Percentiles rank a stretch among this genome's conserved stretches.
Conservation (phyloP, 2,888 invertebrate species). For the Limnephilus marmoratus region DNA sequence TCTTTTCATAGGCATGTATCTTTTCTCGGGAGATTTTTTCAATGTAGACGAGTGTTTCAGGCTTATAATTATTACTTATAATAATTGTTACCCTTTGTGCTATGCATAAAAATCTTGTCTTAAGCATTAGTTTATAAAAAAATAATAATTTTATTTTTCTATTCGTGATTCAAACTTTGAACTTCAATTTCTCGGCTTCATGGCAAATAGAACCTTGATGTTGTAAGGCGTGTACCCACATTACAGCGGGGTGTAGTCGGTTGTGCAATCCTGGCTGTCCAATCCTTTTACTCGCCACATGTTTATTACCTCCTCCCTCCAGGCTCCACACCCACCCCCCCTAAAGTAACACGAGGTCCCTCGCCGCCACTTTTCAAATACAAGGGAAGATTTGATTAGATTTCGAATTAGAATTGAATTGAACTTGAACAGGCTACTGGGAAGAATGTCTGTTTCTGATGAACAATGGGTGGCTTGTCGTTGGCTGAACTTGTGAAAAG, state of each 20-base stretch:
- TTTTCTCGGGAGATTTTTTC: too few species aligned
- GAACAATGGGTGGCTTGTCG: too few species aligned
- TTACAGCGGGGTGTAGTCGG: background rate
- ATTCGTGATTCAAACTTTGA: too few species aligned
- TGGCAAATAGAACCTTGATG: too few species aligned
- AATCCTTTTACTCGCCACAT: background rate
- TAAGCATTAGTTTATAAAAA: too few species aligned
- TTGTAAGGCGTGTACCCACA: background rate
- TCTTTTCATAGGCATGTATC: too few species aligned
- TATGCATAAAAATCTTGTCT: too few species aligned
- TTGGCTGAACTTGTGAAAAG: background rate
- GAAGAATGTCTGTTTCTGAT: background rate
- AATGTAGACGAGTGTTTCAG: too few species aligned
- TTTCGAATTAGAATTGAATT: background rate
- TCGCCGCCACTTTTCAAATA: background rate
- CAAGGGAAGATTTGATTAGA: background rate
- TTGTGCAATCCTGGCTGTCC: background rate
- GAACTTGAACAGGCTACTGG: background rate
- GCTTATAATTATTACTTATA: too few species aligned
- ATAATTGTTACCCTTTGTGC: too few species aligned
- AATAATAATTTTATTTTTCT: too few species aligned
- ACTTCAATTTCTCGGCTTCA: too few species aligned
- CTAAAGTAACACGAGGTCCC: background rate
- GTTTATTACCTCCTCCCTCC: background rate
- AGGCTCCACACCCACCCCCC: background rate